Evolutionary conservation across 1,140 invertebrate genomes (phyloP), one percentile per base, ranked within the genome.

Genomic region (Leguminivora glycinivorella): DNA sequence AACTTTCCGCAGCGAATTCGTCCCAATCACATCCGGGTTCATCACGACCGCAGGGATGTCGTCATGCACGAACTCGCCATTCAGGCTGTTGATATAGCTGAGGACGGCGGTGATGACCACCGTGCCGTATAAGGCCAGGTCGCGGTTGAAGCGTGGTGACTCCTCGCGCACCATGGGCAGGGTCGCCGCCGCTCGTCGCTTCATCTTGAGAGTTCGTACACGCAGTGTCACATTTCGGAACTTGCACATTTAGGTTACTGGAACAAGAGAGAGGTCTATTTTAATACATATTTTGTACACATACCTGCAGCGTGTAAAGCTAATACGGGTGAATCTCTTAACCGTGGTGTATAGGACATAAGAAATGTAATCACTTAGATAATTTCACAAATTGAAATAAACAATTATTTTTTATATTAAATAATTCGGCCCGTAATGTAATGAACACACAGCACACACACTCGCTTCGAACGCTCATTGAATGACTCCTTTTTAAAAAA

Each of bases 51-150:
- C 97, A n/a, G 96, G 96, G 74, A 98, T 94, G 83, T 98, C 97
- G 90, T 98, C 97, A 92, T 98, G 97, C 14, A 98, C 97, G 82
- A 98, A 97, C 77, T 97, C 96, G 74, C 97, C 97, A 68, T 93
- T 92, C 56, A 98, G 90, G n/a, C 96, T 95, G 89, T 97, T 98
- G 47, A 95, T 87, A 86, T 98, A 98, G 81, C 95, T 95, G 0
- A 93, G 91, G 4, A 95, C 90, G 10, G 95, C 95, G 6, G 95
- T 94, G 1, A 94, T 90, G 5, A 93, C 93, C 70, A 96, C 94
- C 69, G 94, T 91, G 6, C 89, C 84, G 83, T 96, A 96, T 3
- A 92, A 83, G 0, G 80, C 85, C 43, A 84, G 69, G 73, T 92
- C 90, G 76, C 83, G 84, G 70, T 74, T 77, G 56, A 70, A 77